phyloP scores from a whole-genome alignment of 2,797 vertebrate genomes.

The Schizopygopsis pylzovi region DNA sequence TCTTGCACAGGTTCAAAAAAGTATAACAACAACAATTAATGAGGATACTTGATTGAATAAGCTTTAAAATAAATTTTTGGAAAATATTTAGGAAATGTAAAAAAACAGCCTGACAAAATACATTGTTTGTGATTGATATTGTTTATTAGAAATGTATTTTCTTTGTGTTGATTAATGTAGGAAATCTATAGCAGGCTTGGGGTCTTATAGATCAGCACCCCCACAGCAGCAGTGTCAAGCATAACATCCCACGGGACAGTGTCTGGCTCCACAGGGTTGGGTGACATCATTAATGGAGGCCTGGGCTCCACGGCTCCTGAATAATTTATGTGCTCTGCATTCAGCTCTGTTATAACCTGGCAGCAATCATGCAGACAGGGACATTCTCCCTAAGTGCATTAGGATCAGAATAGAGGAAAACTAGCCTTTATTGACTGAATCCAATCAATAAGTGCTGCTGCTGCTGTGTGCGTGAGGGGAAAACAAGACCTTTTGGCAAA shows the following conservation, averaged over 20 bases:
- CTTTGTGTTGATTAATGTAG: neutral
- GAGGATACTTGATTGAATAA: neutral
- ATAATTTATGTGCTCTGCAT: constrained; percentile 80
- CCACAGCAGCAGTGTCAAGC: constrained; percentile 62
- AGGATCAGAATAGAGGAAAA: constrained; percentile 79
- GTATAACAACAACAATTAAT: neutral
- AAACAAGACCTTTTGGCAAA: constrained; percentile 53
- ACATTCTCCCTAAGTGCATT: constrained; percentile 78
- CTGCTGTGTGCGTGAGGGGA: constrained; percentile 55
- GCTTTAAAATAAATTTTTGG: neutral
- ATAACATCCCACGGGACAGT: constrained; percentile 68
- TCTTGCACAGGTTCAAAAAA: neutral
- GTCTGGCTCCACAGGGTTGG: constrained; percentile 72
- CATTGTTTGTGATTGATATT: too few species aligned
- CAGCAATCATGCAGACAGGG: constrained; percentile 68
- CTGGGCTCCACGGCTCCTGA: constrained; percentile 71
- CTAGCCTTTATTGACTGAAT: constrained; percentile 74
- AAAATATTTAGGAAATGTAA: too few species aligned
- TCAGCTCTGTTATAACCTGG: constrained; percentile 77
- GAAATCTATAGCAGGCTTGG: constrained; percentile 39
- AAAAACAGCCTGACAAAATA: neutral
- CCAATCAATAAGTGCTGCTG: constrained; percentile 76
- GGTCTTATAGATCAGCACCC: constrained; percentile 42
- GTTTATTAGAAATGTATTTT: neutral
- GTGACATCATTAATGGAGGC: constrained; percentile 83